Conservation (phyloP, 2,113 vertebrate genomes). For the Quiscalus mexicanus region DNA sequence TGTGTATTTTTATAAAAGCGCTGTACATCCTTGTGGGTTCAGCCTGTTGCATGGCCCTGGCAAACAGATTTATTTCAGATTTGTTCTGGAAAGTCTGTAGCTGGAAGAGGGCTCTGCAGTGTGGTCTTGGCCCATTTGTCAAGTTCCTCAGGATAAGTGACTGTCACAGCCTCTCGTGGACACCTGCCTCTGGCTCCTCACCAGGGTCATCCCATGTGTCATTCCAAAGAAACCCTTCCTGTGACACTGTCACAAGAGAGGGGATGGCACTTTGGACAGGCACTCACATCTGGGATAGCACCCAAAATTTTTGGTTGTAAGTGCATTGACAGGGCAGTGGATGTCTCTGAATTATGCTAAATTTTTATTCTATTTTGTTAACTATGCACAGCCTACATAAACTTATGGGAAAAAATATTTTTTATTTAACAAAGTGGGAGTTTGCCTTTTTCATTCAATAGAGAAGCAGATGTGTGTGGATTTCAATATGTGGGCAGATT, state of each 20-base stretch:
- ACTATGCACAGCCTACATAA: neutral
- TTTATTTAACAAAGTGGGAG: neutral
- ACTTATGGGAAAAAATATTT: neutral
- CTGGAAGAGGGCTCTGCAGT: neutral
- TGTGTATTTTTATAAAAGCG: neutral
- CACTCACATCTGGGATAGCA: neutral
- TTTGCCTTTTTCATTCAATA: neutral
- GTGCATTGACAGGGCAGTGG: no score
- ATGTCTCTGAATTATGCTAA: neutral
- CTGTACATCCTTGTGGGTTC: neutral
- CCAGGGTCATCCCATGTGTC: accelerated
- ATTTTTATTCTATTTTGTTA: neutral
- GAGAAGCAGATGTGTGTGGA: neutral
- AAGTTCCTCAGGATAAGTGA: neutral
- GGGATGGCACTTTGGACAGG: neutral
- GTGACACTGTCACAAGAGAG: neutral
- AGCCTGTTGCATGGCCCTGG: neutral
- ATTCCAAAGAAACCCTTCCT: neutral
- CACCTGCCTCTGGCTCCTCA: neutral
- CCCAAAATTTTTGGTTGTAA: neutral
- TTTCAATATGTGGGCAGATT: neutral
- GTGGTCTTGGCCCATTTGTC: neutral
- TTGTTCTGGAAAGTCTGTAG: neutral
- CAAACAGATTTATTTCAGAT: neutral
- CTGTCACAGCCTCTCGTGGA: neutral